phyloP scores from a whole-genome alignment of 2,113 vertebrate species.

The Erythrolamprus reginae region DNA sequence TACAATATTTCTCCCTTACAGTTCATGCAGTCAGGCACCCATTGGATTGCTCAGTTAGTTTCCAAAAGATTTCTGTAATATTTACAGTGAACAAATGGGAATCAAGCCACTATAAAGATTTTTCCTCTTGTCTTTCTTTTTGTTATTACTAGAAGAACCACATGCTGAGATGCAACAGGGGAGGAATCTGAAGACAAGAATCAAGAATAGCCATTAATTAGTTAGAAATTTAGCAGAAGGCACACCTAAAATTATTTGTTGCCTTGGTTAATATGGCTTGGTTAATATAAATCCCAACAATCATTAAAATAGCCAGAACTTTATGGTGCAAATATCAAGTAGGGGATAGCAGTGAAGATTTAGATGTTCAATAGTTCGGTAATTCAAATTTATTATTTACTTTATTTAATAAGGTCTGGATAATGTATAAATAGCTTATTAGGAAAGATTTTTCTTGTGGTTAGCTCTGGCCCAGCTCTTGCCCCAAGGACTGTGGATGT shows the following conservation, averaged over 20 bases:
- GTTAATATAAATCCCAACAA: not conserved
- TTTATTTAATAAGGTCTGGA: not conserved
- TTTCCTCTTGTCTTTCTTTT: not conserved
- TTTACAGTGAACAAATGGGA: not conserved
- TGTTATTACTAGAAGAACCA: not conserved
- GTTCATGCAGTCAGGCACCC: not conserved
- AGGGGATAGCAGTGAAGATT: not conserved
- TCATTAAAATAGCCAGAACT: not conserved
- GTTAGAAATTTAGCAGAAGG: not conserved
- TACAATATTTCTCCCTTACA: not conserved
- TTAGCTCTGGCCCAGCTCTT: too few relatives aligned
- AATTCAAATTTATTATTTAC: not conserved
- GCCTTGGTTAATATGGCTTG: not conserved
- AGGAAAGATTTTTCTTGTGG: too few relatives aligned
- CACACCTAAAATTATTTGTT: not conserved
- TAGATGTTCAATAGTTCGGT: not conserved
- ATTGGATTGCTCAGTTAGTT: not conserved
- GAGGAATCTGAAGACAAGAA: not conserved
- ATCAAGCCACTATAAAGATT: not conserved
- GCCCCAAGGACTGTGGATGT: too few relatives aligned
- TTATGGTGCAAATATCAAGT: not conserved
- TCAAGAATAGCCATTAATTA: not conserved
- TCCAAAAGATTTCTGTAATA: not conserved
- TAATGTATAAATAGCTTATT: not conserved
- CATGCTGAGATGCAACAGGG: not conserved